phyloP scores from a whole-genome alignment of 2,113 vertebrate genomes.

The Mobula birostris region DNA sequence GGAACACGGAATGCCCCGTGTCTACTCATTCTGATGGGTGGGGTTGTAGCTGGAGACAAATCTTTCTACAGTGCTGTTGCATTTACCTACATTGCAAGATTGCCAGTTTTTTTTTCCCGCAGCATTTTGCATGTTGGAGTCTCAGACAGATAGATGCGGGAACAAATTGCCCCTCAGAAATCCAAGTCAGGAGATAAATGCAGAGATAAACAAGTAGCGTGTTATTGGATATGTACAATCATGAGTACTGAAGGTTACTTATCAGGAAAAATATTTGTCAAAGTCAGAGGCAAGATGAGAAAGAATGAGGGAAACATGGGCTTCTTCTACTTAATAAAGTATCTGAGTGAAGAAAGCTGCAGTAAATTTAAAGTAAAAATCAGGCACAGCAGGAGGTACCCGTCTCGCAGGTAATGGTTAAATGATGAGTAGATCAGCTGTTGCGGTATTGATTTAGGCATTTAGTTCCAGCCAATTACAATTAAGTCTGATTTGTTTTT shows the following conservation, averaged over 20 bases:
- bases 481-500: constrained; percentile 67
- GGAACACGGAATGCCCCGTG: not conserved
- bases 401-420: constrained; percentile 59
- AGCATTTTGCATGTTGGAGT: not conserved
- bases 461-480: constrained; percentile 61
- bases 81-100: not conserved
- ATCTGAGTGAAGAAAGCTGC: constrained; percentile 41
- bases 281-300: constrained; percentile 40
- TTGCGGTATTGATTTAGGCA: constrained; percentile 55
- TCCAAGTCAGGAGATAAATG: not conserved
- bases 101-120: not conserved
- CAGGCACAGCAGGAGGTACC: constrained; percentile 51
- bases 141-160: not conserved
- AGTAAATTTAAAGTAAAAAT: constrained; percentile 53
- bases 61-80: not conserved
- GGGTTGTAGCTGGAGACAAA: not conserved
- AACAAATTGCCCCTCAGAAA: constrained; percentile 25
- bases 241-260: not conserved
- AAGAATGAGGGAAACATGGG: constrained; percentile 39
- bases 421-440: constrained; percentile 57
- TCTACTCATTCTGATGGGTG: not conserved
- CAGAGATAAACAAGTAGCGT: not conserved
- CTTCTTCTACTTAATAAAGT: constrained; percentile 39
- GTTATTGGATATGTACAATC: not conserved
- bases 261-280: constrained; percentile 42